These are phyloP conservation scores for Myopa testacea DNA, from an alignment of 2,888 invertebrate genomes.

Conservation along the genomic window DNA sequence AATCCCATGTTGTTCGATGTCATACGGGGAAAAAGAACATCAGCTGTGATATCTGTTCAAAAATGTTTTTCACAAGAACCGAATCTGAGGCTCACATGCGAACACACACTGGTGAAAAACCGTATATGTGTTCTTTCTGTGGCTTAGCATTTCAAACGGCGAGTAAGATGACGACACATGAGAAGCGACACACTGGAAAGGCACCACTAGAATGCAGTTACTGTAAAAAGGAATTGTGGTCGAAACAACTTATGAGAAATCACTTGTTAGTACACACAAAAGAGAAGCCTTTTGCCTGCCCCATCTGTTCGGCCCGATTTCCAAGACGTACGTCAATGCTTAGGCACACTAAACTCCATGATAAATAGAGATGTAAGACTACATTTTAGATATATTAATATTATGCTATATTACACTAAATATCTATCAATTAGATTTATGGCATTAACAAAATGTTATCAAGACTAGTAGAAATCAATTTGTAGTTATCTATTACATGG, in stretches of 20 bases:
- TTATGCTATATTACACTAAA: not conserved
- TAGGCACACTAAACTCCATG: not conserved
- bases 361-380: not conserved
- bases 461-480: no score
- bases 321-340: constrained; percentile 1
- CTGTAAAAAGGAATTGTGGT: constrained; percentile 37
- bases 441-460: no score
- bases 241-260: not conserved
- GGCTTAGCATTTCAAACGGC: constrained; percentile 70
- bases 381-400: not conserved
- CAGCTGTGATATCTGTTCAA: not conserved
- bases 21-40: constrained; percentile 13
- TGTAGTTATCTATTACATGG: no score
- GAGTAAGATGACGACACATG: constrained; percentile 3
- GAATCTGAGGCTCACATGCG: constrained; percentile 14
- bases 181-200: constrained; percentile 4
- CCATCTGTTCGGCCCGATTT: constrained; percentile 2
- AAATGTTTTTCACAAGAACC: constrained; percentile 10
- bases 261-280: constrained; percentile 21
- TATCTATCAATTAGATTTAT: no score
- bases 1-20: constrained; percentile 10
- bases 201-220: constrained; percentile 30
- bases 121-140: constrained; percentile 14
- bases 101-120: constrained; percentile 25
- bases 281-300: constrained; percentile 18